Conservation (phyloP, 1,140 invertebrate genomes). For the Marisa cornuarietis region DNA sequence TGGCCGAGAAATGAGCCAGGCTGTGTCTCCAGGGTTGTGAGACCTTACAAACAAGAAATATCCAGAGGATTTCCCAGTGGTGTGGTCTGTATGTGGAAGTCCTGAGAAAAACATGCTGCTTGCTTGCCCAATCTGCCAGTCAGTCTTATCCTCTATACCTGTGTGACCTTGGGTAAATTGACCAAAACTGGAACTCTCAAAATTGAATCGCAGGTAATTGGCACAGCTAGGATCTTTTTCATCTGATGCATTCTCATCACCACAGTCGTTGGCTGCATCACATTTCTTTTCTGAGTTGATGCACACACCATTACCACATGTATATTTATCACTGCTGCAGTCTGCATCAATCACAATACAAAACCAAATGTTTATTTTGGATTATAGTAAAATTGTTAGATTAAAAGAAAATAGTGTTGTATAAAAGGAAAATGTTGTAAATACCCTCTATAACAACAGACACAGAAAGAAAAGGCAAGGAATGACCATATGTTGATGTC, state of each 20-base stretch:
- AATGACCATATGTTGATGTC: too few relatives aligned
- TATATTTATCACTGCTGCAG: slow-evolving; percentile 1
- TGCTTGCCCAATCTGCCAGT: slow-evolving; percentile 40
- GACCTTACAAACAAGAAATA: slow-evolving; percentile 58
- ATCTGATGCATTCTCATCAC: slow-evolving; percentile 20
- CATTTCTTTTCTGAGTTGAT: slow-evolving; percentile 23
- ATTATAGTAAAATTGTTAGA: too few relatives aligned
- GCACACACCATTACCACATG: slow-evolving; percentile 38
- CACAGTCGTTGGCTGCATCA: slow-evolving; percentile 42
- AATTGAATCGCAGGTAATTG: slow-evolving; percentile 32
- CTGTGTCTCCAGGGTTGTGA: slow-evolving; percentile 40
- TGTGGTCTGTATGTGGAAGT: slow-evolving; percentile 52
- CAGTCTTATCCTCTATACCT: slow-evolving; percentile 49
- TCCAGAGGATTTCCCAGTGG: slow-evolving; percentile 48
- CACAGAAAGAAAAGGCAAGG: too few relatives aligned
- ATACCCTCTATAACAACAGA: too few relatives aligned
- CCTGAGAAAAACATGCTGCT: neutral
- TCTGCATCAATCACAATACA: neutral
- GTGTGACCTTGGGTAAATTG: slow-evolving; percentile 37
- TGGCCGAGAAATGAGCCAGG: slow-evolving; percentile 44
- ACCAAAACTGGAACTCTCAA: slow-evolving; percentile 40
- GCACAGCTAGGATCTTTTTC: neutral
- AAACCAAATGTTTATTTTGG: too few relatives aligned
- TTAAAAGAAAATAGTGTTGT: too few relatives aligned
- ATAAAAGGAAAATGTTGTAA: too few relatives aligned